Evolutionary conservation across 2,113 vertebrate species (phyloP).

Genomic region (Rutilus rutilus): DNA sequence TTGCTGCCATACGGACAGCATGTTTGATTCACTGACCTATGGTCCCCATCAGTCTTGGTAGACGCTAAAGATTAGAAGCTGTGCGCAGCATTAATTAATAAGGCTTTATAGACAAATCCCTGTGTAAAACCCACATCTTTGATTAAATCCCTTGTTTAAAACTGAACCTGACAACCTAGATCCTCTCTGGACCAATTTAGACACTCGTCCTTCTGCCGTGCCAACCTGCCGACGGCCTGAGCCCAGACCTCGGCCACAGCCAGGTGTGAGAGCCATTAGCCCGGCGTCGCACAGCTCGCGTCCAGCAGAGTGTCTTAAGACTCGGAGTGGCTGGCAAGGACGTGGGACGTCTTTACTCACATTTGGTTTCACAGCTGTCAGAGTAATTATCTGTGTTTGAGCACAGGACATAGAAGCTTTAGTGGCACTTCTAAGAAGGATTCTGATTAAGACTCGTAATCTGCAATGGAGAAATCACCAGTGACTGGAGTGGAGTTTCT

Average conservation of each 20-base stretch:
- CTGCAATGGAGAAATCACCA: slow-evolving; percentile 41
- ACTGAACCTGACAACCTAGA: slow-evolving; percentile 26
- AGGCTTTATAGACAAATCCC: slow-evolving; percentile 48
- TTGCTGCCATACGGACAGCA: slow-evolving; percentile 7
- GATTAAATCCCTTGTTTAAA: slow-evolving; percentile 45
- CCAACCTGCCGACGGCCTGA: background rate
- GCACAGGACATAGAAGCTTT: slow-evolving; percentile 42
- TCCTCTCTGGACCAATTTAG: slow-evolving; percentile 16
- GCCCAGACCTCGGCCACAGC: background rate
- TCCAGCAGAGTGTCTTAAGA: slow-evolving; percentile 7
- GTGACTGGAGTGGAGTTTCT: slow-evolving; percentile 36
- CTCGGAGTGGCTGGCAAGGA: slow-evolving; percentile 10
- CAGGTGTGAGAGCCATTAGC: slow-evolving; percentile 3
- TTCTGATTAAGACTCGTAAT: slow-evolving; percentile 57
- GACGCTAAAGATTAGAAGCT: slow-evolving; percentile 50
- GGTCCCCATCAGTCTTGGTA: slow-evolving; percentile 41
- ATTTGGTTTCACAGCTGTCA: slow-evolving; percentile 43
- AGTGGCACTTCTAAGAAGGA: slow-evolving; percentile 53
- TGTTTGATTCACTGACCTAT: slow-evolving; percentile 50
- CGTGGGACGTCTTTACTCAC: slow-evolving; percentile 24
- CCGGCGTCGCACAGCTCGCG: background rate
- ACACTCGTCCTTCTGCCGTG: background rate
- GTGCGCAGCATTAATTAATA: slow-evolving; percentile 51
- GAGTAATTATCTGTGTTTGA: slow-evolving; percentile 42
- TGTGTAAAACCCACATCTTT: slow-evolving; percentile 28